Conservation (phyloP, 2,113 vertebrate genomes). For the Dromiciops gliroides region DNA sequence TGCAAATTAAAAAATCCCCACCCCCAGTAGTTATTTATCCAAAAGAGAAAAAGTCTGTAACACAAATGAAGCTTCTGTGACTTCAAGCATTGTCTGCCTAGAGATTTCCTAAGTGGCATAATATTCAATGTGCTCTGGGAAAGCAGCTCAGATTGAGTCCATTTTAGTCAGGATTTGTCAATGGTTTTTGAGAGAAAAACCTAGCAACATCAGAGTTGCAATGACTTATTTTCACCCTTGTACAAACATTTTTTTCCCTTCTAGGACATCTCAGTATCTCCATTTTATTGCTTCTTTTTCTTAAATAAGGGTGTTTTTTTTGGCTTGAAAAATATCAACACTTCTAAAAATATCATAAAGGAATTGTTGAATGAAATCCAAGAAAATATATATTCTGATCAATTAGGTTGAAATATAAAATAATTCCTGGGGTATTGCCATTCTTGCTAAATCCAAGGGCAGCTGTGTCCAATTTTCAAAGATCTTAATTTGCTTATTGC, state of each 20-base stretch:
- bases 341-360: background rate
- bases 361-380: constrained; percentile 58
- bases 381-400: constrained; percentile 67
- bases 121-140: background rate
- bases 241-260: background rate
- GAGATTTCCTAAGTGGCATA: background rate
- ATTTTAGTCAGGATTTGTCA: background rate
- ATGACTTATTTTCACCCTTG: background rate
- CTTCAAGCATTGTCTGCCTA: background rate
- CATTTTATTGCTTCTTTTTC: background rate
- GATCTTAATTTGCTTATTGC: constrained; percentile 62
- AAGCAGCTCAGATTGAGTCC: background rate
- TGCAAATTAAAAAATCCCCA: background rate
- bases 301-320: background rate
- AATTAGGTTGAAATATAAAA: constrained; percentile 70
- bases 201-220: background rate
- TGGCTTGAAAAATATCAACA: background rate
- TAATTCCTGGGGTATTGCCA: constrained; percentile 59
- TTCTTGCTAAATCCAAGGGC: constrained; percentile 68
- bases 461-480: constrained; percentile 74
- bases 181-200: background rate
- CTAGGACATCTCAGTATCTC: background rate
- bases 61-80: background rate
- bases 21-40: constrained; percentile 7
- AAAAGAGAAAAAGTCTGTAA: background rate